These are phyloP conservation scores for Copsychus sechellarum DNA, from an alignment of 2,113 vertebrate genomes.

Conservation along the genomic window DNA sequence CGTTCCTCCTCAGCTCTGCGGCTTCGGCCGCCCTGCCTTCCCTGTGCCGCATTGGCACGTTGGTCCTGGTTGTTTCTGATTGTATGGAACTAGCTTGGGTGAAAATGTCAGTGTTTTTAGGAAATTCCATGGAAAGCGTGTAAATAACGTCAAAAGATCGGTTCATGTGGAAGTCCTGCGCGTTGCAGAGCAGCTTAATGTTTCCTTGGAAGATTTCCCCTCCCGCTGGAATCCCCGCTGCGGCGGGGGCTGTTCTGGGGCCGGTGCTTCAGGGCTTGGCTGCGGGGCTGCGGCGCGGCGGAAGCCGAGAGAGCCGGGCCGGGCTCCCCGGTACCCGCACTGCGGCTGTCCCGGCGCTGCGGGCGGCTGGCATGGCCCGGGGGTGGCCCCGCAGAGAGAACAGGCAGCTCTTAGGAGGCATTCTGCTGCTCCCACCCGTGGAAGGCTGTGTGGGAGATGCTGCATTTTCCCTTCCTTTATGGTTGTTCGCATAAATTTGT, in stretches of 20 bases:
- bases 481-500: not conserved
- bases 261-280: not conserved
- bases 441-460: fast-evolving
- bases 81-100: fast-evolving
- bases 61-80: fast-evolving
- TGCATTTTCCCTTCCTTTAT: not conserved
- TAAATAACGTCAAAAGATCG: too few species aligned
- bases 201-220: not conserved
- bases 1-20: fast-evolving
- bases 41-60: fast-evolving
- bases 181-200: fast-evolving
- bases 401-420: fast-evolving
- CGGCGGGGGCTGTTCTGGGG: fast-evolving
- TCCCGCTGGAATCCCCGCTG: fast-evolving
- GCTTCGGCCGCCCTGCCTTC: fast-evolving
- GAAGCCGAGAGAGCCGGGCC: fast-evolving
- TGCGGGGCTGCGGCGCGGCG: fast-evolving
- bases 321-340: not conserved
- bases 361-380: not conserved
- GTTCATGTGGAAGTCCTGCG: fast-evolving
- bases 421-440: not conserved
- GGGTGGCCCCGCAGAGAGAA: not conserved
- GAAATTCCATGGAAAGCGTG: not conserved
- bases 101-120: not conserved
- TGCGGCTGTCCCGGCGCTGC: not conserved